Evolutionary conservation across 2,888 invertebrate species (phyloP), one percentile per base, ranked within the genome.

Genomic region (Brachynemurus nebulosus): DNA sequence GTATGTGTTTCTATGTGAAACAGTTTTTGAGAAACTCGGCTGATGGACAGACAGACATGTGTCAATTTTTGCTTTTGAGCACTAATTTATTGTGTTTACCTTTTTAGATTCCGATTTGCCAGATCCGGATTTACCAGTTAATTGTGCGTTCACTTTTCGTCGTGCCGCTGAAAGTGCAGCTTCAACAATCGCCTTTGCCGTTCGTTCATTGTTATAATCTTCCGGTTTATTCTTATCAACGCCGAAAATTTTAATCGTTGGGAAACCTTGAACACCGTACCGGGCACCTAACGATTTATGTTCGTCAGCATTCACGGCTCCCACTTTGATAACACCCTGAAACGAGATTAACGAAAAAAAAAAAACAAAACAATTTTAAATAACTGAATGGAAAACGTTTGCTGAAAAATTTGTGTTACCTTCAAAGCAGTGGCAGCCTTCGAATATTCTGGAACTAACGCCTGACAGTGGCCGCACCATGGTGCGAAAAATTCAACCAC

Each of bases 401-500:
- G n/a, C n/a, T n/a, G n/a, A n/a, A n/a, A n/a, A n/a, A n/a, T n/a
- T n/a, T 40, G 44, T 47, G 39, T 50, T 69, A 86, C 88, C 76
- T 92, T 95, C 0, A 98, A 67, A 0, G 92, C 95, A 51, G 74
- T 78, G 2, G 97, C 96, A 41, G 90, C 83, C 68, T 96, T 96
- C 49, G 84, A 79, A 67, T 93, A 97, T 60, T 96, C 96, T 2
- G 93, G 86, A 35, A 83, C 90, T 35, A 98, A 70, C 48, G 74
- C 76, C 63, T 95, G 80, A 65, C 97, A 89, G 59, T 89, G 88
- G 9, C 88, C 90, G 63, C 88, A 96, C 96, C 96, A 97, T 1
- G 95, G 93, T 1, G 97, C 96, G 63, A 75, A 95, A 65, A 92
- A 95, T 59, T 98, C 96, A 1, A 98, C 88, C 46, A 98, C 67